Conservation (phyloP, 2,797 vertebrate genomes). For the Euthynnus affinis region DNA sequence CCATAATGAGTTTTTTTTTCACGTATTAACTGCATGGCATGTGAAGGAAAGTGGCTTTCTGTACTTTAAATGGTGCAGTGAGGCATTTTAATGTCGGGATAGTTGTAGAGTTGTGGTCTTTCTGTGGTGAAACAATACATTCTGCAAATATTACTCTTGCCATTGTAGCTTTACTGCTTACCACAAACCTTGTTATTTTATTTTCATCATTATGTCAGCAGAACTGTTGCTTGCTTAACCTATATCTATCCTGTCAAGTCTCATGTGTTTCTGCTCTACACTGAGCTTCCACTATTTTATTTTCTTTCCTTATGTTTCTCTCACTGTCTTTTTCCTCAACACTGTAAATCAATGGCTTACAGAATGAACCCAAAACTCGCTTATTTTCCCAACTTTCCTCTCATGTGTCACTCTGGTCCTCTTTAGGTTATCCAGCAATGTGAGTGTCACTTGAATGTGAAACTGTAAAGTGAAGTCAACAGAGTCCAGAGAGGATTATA, state of each 20-base stretch:
- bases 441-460: constrained; percentile 45
- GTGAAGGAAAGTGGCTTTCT: constrained; percentile 31
- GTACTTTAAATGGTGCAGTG: constrained; percentile 47
- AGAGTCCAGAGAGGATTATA: constrained; percentile 57
- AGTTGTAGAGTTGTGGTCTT: constrained; percentile 40
- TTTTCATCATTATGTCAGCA: constrained; percentile 62
- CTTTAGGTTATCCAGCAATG: constrained; percentile 10
- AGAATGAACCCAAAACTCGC: constrained; percentile 16
- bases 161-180: constrained; percentile 51
- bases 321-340: not conserved
- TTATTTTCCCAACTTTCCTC: constrained; percentile 7
- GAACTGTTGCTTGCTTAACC: constrained; percentile 47
- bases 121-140: constrained; percentile 65
- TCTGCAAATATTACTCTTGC: constrained; percentile 62
- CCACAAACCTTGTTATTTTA: constrained; percentile 66
- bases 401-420: constrained; percentile 10
- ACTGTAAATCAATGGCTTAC: not conserved
- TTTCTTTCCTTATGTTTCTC: constrained; percentile 8
- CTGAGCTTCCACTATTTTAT: constrained; percentile 20
- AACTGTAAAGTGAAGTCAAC: constrained; percentile 40
- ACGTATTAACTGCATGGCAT: constrained; percentile 17
- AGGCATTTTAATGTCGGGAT: constrained; percentile 49
- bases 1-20: constrained; percentile 22
- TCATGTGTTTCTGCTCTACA: constrained; percentile 15
- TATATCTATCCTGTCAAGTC: constrained; percentile 45